These are phyloP conservation scores for Merodon equestris DNA, from an alignment of 2,888 invertebrate species.

Conservation along the genomic window DNA sequence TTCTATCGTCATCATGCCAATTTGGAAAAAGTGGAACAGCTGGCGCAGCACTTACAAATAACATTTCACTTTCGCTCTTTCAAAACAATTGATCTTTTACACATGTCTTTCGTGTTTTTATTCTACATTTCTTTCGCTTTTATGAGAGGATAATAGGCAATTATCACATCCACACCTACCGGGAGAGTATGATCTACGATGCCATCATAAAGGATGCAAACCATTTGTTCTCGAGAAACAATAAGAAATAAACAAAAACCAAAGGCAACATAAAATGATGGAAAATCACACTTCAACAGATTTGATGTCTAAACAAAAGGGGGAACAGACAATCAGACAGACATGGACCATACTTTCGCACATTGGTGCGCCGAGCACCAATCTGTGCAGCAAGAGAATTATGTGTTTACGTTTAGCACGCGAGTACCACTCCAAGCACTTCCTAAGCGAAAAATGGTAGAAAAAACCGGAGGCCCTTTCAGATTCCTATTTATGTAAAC, in stretches of 20 bases:
- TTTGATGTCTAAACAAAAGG: constrained; percentile 67
- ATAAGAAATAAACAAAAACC: constrained; percentile 18
- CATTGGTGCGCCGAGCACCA: constrained; percentile 14
- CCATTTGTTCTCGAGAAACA: constrained; percentile 58
- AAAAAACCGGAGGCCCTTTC: constrained; percentile 14
- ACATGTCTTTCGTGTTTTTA: too few relatives aligned
- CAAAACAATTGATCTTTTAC: too few relatives aligned
- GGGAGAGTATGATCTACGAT: constrained; percentile 36
- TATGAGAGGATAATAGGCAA: constrained; percentile 53
- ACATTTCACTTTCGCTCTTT: constrained; percentile 1
- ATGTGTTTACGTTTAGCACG: constrained; percentile 51
- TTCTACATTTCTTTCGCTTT: constrained; percentile 4
- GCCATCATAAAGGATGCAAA: constrained; percentile 55
- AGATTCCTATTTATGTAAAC: constrained; percentile 50
- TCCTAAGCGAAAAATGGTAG: constrained; percentile 14
- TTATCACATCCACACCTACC: constrained; percentile 46
- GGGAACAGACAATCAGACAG: constrained; percentile 20
- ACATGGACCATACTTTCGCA: constrained; percentile 67
- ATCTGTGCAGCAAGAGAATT: constrained; percentile 4
- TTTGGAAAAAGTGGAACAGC: constrained; percentile 17
- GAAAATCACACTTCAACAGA: constrained; percentile 66
- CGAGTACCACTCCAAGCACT: constrained; percentile 50
- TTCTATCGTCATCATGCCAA: constrained; percentile 5
- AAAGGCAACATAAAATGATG: constrained; percentile 39
- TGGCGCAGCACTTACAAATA: constrained; percentile 9